Percentiles rank a stretch among this genome's conserved stretches.
Conservation (phyloP, 2,888 invertebrate genomes). For the Automeris io region DNA sequence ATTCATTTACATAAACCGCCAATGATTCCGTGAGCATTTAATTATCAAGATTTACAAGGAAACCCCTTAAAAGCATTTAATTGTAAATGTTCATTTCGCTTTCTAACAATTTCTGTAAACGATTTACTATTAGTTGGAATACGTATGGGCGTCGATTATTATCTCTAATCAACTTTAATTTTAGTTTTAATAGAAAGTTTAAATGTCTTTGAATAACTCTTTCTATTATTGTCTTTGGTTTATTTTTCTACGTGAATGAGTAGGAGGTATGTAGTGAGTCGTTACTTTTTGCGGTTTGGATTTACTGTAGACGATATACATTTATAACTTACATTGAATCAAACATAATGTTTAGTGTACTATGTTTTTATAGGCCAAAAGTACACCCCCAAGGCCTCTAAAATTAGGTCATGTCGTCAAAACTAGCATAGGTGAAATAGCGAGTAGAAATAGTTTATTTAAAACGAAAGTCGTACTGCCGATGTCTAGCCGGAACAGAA, state of each 20-base stretch:
- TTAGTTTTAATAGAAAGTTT: conserved; percentile 1
- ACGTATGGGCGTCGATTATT: conserved; percentile 5
- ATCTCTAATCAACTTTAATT: conserved; percentile 3
- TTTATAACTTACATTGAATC: too few relatives aligned
- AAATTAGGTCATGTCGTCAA: too few relatives aligned
- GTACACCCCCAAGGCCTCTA: too few relatives aligned
- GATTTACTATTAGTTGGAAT: conserved; percentile 17
- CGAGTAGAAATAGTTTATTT: too few relatives aligned
- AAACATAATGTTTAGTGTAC: too few relatives aligned
- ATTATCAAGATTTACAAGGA: conserved; percentile 69
- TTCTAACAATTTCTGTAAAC: conserved; percentile 48
- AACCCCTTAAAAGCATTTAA: conserved; percentile 66
- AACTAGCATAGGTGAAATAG: too few relatives aligned
- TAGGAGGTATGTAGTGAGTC: too few relatives aligned
- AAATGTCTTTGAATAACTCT: neutral
- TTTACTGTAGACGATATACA: too few relatives aligned
- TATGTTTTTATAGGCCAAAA: too few relatives aligned
- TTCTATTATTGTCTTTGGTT: neutral
- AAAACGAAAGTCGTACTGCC: too few relatives aligned
- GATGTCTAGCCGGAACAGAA: too few relatives aligned
- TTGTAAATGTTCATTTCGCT: conserved; percentile 53
- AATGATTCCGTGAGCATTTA: conserved; percentile 46
- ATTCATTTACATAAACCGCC: conserved; percentile 14
- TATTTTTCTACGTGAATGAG: neutral
- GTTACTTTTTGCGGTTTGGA: too few relatives aligned